Evolutionary conservation across 2,797 vertebrate genomes (phyloP).

Genomic region (Adelosebastes latens): DNA sequence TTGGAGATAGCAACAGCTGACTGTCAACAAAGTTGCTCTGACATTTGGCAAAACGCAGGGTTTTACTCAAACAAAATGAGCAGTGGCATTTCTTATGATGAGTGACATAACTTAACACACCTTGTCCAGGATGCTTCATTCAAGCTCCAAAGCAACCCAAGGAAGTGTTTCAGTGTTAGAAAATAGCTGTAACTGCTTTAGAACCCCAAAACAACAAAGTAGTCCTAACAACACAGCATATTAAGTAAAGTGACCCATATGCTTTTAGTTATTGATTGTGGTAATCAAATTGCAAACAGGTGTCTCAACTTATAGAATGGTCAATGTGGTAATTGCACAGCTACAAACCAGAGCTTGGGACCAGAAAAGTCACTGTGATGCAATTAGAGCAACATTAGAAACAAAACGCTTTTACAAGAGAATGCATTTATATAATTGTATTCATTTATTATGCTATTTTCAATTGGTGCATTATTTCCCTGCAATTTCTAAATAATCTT

Average conservation of each 20-base stretch:
- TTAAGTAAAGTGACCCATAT: background rate
- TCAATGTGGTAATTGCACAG: constrained; percentile 23
- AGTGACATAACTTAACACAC: background rate
- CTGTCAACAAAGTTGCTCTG: background rate
- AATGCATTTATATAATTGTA: background rate
- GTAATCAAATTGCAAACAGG: constrained; percentile 16
- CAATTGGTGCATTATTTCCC: background rate
- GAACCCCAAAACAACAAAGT: background rate
- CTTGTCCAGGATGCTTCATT: background rate
- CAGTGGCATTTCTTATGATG: background rate
- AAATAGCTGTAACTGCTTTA: background rate
- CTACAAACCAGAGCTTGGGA: constrained; percentile 1
- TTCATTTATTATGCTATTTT: background rate
- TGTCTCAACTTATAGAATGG: constrained; percentile 13
- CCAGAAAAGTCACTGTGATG: background rate
- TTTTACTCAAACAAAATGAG: background rate
- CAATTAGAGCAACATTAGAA: background rate
- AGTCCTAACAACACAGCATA: background rate
- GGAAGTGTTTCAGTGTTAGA: background rate
- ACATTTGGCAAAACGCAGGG: background rate
- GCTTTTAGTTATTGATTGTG: background rate
- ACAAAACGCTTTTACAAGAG: background rate
- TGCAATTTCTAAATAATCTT: background rate
- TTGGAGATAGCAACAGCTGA: background rate
- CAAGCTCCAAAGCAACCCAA: background rate